Conservation (phyloP, 2,888 invertebrate genomes). For the Muscina levida region DNA sequence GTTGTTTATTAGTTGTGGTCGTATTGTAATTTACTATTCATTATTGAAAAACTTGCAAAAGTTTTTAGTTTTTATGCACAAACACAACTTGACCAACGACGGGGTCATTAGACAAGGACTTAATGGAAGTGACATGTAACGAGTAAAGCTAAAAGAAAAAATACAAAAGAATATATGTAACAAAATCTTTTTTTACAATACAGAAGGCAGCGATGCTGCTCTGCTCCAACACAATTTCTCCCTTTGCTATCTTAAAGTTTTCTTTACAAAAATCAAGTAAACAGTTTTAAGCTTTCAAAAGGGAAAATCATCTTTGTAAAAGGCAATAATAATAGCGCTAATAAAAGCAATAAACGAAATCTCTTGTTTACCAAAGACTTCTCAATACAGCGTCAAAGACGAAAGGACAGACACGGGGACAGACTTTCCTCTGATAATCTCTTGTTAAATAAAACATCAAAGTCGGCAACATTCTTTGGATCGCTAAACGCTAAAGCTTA, state of each 20-base stretch:
- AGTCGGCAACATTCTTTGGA: constrained; percentile 48
- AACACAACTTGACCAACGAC: too few relatives aligned
- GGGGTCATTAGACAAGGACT: constrained; percentile 25
- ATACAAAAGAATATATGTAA: too few relatives aligned
- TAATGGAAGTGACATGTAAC: constrained; percentile 12
- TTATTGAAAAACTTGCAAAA: constrained; percentile 53
- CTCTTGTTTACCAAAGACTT: constrained; percentile 47
- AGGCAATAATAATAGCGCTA: constrained; percentile 44
- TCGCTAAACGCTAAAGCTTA: neutral
- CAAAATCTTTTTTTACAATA: too few relatives aligned
- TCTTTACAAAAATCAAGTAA: constrained; percentile 34
- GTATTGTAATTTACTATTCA: constrained; percentile 54
- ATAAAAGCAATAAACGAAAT: constrained; percentile 58
- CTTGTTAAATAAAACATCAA: constrained; percentile 65
- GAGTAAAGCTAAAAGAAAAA: too few relatives aligned
- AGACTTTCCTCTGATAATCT: constrained; percentile 65
- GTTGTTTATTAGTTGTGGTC: constrained; percentile 58
- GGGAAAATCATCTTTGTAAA: constrained; percentile 53
- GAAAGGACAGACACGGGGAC: too few relatives aligned
- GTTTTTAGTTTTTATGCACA: too few relatives aligned
- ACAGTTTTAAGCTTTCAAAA: constrained; percentile 59
- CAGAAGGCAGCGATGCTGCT: too few relatives aligned
- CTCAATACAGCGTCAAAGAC: too few relatives aligned
- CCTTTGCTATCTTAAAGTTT: too few relatives aligned
- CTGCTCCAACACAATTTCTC: too few relatives aligned